A percentile compares a stretch with the other conserved stretches of the same genome.
Evolutionary conservation across 1,140 invertebrate species (phyloP).

Genomic region (Sminthurides bifidus): DNA sequence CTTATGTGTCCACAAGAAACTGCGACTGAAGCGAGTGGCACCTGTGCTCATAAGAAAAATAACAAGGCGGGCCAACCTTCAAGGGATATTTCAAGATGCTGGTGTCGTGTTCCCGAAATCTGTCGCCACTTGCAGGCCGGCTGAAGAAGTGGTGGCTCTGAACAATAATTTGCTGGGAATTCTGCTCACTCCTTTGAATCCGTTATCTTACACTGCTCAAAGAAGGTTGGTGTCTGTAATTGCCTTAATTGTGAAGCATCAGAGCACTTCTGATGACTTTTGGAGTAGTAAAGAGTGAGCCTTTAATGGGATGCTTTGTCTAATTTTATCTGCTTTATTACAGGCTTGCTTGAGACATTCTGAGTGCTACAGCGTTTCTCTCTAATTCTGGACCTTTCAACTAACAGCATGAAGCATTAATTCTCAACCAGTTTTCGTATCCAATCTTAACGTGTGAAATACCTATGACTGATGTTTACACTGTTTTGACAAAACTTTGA

Average conservation of each 20-base stretch:
- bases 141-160: too few relatives aligned
- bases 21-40: conserved; percentile 91
- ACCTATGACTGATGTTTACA: conserved; percentile 71
- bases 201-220: too few relatives aligned
- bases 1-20: conserved; percentile 96
- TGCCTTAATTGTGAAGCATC: too few relatives aligned
- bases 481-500: conserved; percentile 80
- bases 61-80: conserved; percentile 88
- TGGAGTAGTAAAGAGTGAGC: too few relatives aligned
- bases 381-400: conserved; percentile 95
- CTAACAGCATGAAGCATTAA: conserved; percentile 74
- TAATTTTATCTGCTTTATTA: too few relatives aligned
- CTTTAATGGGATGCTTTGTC: too few relatives aligned
- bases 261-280: too few relatives aligned
- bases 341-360: conserved; percentile 82
- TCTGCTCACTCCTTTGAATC: too few relatives aligned
- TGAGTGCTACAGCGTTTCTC: conserved; percentile 83
- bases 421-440: conserved; percentile 72
- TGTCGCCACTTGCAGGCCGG: conserved; percentile 67
- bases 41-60: conserved; percentile 97
- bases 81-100: conserved; percentile 93
- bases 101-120: conserved; percentile 97
- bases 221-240: too few relatives aligned
- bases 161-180: too few relatives aligned
- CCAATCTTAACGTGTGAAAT: conserved; percentile 69